Percentiles rank a stretch among this genome's conserved stretches.
Conservation (phyloP, 2,888 invertebrate species). For the Graphium colonna region DNA sequence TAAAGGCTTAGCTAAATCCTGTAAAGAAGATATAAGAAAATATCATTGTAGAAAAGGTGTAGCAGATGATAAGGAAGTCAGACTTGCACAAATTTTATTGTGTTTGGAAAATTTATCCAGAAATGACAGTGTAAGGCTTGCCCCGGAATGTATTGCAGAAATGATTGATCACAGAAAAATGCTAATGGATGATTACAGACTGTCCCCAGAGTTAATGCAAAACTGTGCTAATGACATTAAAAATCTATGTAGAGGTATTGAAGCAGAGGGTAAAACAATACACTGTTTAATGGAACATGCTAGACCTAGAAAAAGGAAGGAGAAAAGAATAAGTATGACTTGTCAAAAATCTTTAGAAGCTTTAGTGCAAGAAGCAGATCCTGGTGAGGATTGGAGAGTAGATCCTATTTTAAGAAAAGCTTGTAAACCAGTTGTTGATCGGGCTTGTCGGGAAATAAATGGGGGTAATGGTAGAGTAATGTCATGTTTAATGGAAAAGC, state of each 20-base stretch:
- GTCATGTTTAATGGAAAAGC: slow-evolving; percentile 95
- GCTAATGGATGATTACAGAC: slow-evolving; percentile 94
- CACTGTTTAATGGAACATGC: slow-evolving; percentile 97
- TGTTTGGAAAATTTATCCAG: slow-evolving; percentile 91
- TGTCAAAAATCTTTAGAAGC: slow-evolving; percentile 90
- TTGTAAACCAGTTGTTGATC: slow-evolving; percentile 91
- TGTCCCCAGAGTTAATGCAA: slow-evolving; percentile 95
- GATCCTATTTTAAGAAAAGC: slow-evolving; percentile 94
- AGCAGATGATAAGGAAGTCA: slow-evolving; percentile 89
- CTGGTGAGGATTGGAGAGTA: slow-evolving; percentile 97
- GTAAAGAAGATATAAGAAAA: slow-evolving; percentile 92
- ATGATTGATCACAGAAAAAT: slow-evolving; percentile 94
- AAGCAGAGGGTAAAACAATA: slow-evolving; percentile 92
- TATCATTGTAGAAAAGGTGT: slow-evolving; percentile 92
- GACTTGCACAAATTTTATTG: slow-evolving; percentile 93
- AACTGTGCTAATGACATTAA: slow-evolving; percentile 92
- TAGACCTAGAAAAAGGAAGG: slow-evolving; percentile 81
- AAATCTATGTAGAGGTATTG: slow-evolving; percentile 85
- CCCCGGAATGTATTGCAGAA: slow-evolving; percentile 90
- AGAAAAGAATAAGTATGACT: slow-evolving; percentile 82
- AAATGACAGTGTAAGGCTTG: slow-evolving; percentile 86
- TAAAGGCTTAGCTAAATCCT: slow-evolving; percentile 92
- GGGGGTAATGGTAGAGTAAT: slow-evolving; percentile 92
- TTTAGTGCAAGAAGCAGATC: slow-evolving; percentile 92
- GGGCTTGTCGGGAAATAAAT: slow-evolving; percentile 85